phyloP scores from a whole-genome alignment of 2,888 invertebrate species.

The Poecilus cupreus region DNA sequence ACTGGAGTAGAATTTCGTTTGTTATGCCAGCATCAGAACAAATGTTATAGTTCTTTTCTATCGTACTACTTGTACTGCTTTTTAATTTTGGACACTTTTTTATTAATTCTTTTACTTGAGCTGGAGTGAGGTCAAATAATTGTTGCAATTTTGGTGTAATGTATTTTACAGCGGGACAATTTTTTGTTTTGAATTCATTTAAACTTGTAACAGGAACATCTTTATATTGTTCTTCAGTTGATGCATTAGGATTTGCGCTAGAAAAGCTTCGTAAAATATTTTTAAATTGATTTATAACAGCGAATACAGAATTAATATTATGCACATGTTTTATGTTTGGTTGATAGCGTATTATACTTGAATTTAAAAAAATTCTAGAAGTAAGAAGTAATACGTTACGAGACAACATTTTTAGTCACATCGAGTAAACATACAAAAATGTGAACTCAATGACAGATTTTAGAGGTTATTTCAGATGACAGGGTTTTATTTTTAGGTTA shows the following conservation, averaged over 20 bases:
- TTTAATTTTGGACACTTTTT: conserved; percentile 63
- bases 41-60: conserved; percentile 65
- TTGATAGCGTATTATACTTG: neutral
- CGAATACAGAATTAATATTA: neutral
- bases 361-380: conserved; percentile 14
- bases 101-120: conserved; percentile 62
- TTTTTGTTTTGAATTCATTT: conserved; percentile 31
- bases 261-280: conserved; percentile 11
- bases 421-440: neutral
- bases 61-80: conserved; percentile 56
- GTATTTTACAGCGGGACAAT: conserved; percentile 21
- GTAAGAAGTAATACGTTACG: neutral
- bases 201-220: conserved; percentile 16
- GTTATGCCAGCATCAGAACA: conserved; percentile 64
- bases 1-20: conserved; percentile 63
- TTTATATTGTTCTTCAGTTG: conserved; percentile 32
- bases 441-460: neutral
- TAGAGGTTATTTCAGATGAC: neutral
- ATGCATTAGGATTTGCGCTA: neutral
- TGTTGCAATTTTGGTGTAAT: conserved; percentile 45
- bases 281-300: conserved; percentile 8
- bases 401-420: conserved; percentile 5
- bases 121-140: conserved; percentile 2
- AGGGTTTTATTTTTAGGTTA: neutral
- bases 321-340: neutral